Conservation (phyloP, 2,888 invertebrate genomes). For the Drosophila leonis region DNA sequence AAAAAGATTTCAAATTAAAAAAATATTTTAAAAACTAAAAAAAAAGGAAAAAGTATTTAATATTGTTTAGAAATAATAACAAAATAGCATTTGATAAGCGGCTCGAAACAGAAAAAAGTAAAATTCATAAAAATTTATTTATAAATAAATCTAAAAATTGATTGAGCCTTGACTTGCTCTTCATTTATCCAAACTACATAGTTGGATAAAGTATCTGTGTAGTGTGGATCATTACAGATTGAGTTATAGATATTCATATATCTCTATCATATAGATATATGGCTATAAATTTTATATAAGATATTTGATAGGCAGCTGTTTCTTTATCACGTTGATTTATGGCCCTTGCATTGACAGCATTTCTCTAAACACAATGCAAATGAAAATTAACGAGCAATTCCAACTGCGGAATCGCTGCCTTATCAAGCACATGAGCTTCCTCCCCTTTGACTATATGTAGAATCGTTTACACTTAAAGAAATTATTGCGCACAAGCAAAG, state of each 20-base stretch:
- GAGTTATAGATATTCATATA: background rate
- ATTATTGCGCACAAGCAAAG: background rate
- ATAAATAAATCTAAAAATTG: background rate
- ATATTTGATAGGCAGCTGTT: conserved; percentile 26
- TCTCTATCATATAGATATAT: conserved; percentile 12
- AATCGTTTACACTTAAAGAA: conserved; percentile 10
- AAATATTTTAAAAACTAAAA: background rate
- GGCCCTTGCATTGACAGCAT: conserved; percentile 10
- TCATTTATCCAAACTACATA: background rate
- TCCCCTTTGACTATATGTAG: background rate
- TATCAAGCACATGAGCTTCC: conserved; percentile 21
- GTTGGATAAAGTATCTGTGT: background rate
- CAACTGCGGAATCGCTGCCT: conserved; percentile 1
- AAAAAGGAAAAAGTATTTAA: conserved; percentile 1
- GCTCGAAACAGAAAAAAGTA: background rate
- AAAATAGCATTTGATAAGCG: background rate
- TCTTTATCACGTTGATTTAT: conserved; percentile 56
- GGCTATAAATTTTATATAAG: conserved; percentile 26
- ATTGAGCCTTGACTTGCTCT: conserved; percentile 20
- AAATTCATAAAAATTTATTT: background rate
- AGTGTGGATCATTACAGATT: background rate
- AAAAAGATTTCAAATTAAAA: background rate
- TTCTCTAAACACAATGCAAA: conserved; percentile 31
- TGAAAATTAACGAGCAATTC: conserved; percentile 38
- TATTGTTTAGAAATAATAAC: background rate